Conservation (phyloP, 1,140 invertebrate genomes). For the Drosophila suzukii region DNA sequence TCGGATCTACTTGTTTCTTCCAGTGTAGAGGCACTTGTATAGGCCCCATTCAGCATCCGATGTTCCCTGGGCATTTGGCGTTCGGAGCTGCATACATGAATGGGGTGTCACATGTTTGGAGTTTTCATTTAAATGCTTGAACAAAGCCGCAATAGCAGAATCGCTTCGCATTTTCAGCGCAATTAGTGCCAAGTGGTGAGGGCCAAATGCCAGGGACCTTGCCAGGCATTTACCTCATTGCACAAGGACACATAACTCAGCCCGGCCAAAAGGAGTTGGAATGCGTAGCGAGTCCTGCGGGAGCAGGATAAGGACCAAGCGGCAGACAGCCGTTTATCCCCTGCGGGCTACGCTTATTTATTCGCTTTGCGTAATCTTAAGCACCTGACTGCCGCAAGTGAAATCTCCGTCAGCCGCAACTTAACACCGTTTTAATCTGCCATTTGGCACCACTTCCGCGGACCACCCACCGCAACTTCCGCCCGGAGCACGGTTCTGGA, state of each 20-base stretch:
- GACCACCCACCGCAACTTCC: conserved; percentile 56
- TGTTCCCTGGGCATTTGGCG: conserved; percentile 23
- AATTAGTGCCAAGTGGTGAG: conserved; percentile 52
- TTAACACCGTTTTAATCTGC: conserved; percentile 80
- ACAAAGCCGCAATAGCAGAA: conserved; percentile 24
- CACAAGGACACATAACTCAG: conserved; percentile 51
- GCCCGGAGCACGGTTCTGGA: conserved; percentile 21
- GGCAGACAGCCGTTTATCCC: conserved; percentile 38
- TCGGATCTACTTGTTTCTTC: background rate
- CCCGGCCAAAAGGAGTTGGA: conserved; percentile 7
- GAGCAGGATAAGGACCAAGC: conserved; percentile 11
- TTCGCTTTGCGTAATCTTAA: conserved; percentile 56
- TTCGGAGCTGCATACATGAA: conserved; percentile 30
- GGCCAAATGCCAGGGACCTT: conserved; percentile 19
- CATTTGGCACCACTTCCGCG: conserved; percentile 75
- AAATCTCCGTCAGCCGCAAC: conserved; percentile 60
- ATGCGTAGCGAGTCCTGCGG: conserved; percentile 24
- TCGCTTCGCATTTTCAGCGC: conserved; percentile 37
- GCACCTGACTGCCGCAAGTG: conserved; percentile 53
- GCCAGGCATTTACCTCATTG: conserved; percentile 48
- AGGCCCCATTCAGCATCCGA: conserved; percentile 18
- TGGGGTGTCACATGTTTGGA: conserved; percentile 58
- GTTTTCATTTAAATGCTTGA: conserved; percentile 49
- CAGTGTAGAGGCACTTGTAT: background rate
- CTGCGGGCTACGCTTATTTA: conserved; percentile 58